A percentile compares a stretch with the other conserved stretches of the same genome.
Conservation (phyloP, 2,113 vertebrate species). For the Panurus biarmicus region DNA sequence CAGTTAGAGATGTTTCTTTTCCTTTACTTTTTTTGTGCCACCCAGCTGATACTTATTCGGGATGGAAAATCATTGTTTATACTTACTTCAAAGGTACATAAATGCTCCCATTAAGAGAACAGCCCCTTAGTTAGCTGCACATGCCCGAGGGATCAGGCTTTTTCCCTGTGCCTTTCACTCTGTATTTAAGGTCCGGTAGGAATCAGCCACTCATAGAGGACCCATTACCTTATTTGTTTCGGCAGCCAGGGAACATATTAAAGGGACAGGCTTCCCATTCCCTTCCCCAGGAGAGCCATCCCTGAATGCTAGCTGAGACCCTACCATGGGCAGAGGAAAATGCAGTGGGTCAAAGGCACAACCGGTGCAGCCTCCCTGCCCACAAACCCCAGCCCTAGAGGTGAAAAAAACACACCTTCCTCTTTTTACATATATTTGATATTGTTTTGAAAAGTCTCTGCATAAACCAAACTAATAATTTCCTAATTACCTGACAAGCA, state of each 20-base stretch:
- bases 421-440: neutral
- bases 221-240: neutral
- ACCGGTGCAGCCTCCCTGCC: neutral
- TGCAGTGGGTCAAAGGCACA: neutral
- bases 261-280: neutral
- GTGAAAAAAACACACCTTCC: neutral
- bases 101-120: neutral
- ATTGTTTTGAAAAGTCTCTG: neutral
- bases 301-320: neutral
- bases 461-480: neutral
- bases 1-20: neutral
- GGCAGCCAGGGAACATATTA: neutral
- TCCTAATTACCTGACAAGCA: neutral
- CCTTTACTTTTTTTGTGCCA: neutral
- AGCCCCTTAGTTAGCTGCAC: accelerated
- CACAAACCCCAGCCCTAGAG: neutral
- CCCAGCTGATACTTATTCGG: neutral
- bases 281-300: neutral
- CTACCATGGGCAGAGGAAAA: accelerated
- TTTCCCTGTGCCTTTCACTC: neutral
- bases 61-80: neutral
- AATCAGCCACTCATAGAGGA: neutral
- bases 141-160: neutral
- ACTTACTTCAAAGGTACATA: neutral
- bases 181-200: neutral